Percentiles rank a stretch among this genome's conserved stretches.
These are phyloP conservation scores for Macroglossus sobrinus DNA, from an alignment of 2,113 vertebrate genomes.

Conservation along the genomic window DNA sequence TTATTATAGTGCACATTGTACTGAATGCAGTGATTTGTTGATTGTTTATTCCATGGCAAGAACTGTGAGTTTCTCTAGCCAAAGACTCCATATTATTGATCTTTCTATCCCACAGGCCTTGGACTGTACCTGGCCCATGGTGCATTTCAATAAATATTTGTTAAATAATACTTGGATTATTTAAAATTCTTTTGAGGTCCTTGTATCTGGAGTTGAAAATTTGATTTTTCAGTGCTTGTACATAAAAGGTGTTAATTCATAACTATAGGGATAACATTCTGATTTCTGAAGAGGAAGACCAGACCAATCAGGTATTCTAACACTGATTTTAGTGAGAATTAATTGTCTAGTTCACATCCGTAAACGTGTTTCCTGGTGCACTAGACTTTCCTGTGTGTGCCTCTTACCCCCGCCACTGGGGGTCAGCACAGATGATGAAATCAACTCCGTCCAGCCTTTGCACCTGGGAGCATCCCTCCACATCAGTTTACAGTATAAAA, in stretches of 20 bases:
- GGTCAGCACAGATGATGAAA: slow-evolving; percentile 74
- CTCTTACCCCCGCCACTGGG: slow-evolving; percentile 59
- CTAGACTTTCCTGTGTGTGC: not conserved
- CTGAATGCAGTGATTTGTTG: not conserved
- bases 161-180: not conserved
- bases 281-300: not conserved
- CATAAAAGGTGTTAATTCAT: not conserved
- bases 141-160: not conserved
- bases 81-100: not conserved
- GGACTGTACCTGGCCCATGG: not conserved
- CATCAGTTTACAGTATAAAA: not conserved
- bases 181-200: not conserved
- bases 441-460: not conserved
- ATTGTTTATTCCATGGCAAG: not conserved
- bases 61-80: not conserved
- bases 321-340: not conserved
- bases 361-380: fast-evolving
- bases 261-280: not conserved
- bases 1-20: not conserved
- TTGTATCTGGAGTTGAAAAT: not conserved
- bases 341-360: fast-evolving
- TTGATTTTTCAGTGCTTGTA: not conserved
- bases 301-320: too few species aligned
- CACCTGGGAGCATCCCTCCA: too few species aligned
- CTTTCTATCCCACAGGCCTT: not conserved